Evolutionary conservation across 2,888 invertebrate species (phyloP), one percentile per base, ranked within the genome.

Genomic region (Uropetala carovei): DNA sequence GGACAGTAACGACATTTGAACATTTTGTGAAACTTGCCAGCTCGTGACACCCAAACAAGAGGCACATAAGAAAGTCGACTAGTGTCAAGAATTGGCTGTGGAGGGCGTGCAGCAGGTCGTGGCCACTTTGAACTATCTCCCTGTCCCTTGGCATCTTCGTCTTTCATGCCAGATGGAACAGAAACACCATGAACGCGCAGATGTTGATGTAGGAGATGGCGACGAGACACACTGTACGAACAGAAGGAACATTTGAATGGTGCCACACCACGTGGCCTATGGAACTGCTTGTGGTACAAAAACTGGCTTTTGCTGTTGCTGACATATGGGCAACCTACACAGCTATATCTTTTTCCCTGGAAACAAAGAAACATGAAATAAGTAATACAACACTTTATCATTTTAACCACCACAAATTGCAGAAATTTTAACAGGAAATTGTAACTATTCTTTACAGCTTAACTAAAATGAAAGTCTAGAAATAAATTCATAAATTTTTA

Each of bases 241-340:
- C 98, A 98, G 93, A 97, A 96, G 43, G 96, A 96, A 94, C 98
- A 98, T 94, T 97, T 97, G 95, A 97, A 97, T 22, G 92, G 92
- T 75, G 81, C 59, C 27, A 92, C 97, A 84, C 97, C 96, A 92
- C 97, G 96, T 0, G 97, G 97, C 75, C 97, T 96, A 94, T 98
- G 98, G 94, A 98, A 97, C 94, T 98, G 98, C 94, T 98, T 98
- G 94, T 98, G 98, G 94, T 98, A 98, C 94, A 97, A 96, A 95
- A 97, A 98, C 95, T 98, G 98, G 57, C 98, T 98, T 94, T 98
- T 98, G 94, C 97, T 98, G 94, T 98, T 98, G 75, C 98, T 98
- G 93, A 97, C 97, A 94, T 98, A 98, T 0, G 98, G 98, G 94
- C 98, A 98, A 92, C 97, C 96, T 9, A 96, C 96, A 94, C 98